Percentiles rank a stretch among this genome's conserved stretches.
Conservation (phyloP, 2,888 invertebrate genomes). For the Amphipyra berbera region DNA sequence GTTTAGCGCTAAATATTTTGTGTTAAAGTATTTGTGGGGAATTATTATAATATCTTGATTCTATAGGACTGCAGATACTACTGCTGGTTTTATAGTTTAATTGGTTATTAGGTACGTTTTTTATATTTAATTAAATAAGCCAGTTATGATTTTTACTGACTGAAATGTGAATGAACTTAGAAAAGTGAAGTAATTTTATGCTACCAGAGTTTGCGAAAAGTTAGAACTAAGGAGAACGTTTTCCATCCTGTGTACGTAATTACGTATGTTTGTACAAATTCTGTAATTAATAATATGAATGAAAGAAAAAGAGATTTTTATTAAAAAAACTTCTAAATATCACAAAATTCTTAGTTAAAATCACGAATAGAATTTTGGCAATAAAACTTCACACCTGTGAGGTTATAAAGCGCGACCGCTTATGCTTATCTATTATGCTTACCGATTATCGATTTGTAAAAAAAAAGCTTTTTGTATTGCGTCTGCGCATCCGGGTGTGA, state of each 20-base stretch:
- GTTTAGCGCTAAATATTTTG: conserved; percentile 20
- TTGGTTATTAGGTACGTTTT: too few species aligned
- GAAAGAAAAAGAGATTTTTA: not conserved
- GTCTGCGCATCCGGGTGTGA: conserved; percentile 54
- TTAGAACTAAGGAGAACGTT: too few species aligned
- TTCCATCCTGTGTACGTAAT: too few species aligned
- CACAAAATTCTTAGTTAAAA: not conserved
- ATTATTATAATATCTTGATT: not conserved
- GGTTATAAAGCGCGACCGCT: conserved; percentile 29
- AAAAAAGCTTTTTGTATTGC: conserved; percentile 36
- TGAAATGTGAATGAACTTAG: too few species aligned
- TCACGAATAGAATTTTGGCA: conserved; percentile 1
- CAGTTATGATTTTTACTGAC: too few species aligned
- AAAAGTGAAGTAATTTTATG: too few species aligned
- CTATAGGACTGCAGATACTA: not conserved
- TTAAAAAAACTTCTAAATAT: not conserved
- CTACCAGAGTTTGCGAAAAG: too few species aligned
- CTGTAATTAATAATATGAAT: too few species aligned
- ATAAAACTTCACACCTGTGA: conserved; percentile 16
- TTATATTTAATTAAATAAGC: too few species aligned
- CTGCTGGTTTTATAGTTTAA: too few species aligned
- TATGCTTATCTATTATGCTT: too few species aligned
- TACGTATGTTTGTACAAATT: too few species aligned
- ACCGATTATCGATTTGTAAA: conserved; percentile 37
- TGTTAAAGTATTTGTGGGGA: not conserved